These are phyloP conservation scores for Saguinus midas DNA, from an alignment of 2,113 vertebrate genomes.

Conservation along the genomic window DNA sequence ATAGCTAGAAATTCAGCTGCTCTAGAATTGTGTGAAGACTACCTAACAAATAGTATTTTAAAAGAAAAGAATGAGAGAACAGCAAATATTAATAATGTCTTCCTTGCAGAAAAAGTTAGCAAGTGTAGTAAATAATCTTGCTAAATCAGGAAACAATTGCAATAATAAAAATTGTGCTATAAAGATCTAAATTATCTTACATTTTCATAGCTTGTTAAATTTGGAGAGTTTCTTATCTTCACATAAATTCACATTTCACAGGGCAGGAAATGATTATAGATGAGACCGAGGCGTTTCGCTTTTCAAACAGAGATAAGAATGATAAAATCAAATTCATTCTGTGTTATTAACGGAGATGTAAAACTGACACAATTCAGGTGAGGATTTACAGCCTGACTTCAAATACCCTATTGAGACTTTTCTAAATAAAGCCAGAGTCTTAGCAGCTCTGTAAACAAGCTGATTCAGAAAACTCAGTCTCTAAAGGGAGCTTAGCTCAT, in stretches of 20 bases:
- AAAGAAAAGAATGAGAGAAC: not conserved
- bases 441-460: conserved; percentile 77
- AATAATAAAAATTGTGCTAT: not conserved
- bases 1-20: not conserved
- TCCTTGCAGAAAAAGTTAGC: not conserved
- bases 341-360: conserved; percentile 51
- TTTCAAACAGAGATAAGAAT: conserved; percentile 53
- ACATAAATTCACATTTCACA: conserved; percentile 5
- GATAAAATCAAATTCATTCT: conserved; percentile 33
- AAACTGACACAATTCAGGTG: conserved; percentile 61
- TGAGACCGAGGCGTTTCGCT: not conserved
- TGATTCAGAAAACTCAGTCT: conserved; percentile 65
- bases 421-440: conserved; percentile 76
- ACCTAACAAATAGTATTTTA: not conserved
- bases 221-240: not conserved
- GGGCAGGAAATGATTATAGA: not conserved
- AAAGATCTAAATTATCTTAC: not conserved
- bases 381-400: conserved; percentile 56
- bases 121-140: not conserved
- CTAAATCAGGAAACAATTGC: not conserved
- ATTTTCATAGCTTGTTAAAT: conserved; percentile 34
- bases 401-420: conserved; percentile 68
- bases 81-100: not conserved
- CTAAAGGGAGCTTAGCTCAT: conserved; percentile 46
- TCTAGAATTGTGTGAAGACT: not conserved